phyloP scores from a whole-genome alignment of 1,140 invertebrate species.

The Nasonia longicornis region DNA sequence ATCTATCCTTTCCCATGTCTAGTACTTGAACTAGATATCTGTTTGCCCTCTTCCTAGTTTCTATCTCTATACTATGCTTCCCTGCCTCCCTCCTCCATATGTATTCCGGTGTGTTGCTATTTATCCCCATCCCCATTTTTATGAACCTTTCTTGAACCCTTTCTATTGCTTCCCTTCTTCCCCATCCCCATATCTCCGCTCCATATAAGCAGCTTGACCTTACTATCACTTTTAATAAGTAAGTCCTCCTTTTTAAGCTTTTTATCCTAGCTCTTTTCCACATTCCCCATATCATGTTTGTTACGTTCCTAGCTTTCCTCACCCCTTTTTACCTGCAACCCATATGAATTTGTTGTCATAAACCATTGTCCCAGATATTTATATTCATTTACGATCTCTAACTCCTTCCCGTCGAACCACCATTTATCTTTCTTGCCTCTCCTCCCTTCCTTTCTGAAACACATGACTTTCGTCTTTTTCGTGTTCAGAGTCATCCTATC shows the following conservation, averaged over 20 bases:
- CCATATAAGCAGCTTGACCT: constrained; percentile 25
- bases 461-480: constrained; percentile 19
- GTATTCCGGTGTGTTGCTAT: constrained; percentile 1
- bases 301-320: neutral
- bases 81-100: constrained; percentile 12
- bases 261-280: constrained; percentile 5
- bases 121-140: constrained; percentile 15
- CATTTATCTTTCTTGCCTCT: neutral
- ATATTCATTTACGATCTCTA: constrained; percentile 32
- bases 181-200: constrained; percentile 16
- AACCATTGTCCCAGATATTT: constrained; percentile 32
- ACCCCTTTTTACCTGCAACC: neutral
- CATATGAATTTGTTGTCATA: neutral
- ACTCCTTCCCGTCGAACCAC: neutral
- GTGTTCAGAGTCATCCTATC: constrained; percentile 21
- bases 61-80: neutral
- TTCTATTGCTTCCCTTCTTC: neutral
- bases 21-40: neutral
- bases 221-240: neutral
- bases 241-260: too few relatives aligned
- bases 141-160: neutral
- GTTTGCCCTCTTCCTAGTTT: neutral
- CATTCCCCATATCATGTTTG: constrained; percentile 6
- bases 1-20: neutral
- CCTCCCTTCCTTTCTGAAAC: neutral